These are phyloP conservation scores for Gandaritis pyraliata DNA, from an alignment of 2,888 invertebrate species.

Conservation along the genomic window DNA sequence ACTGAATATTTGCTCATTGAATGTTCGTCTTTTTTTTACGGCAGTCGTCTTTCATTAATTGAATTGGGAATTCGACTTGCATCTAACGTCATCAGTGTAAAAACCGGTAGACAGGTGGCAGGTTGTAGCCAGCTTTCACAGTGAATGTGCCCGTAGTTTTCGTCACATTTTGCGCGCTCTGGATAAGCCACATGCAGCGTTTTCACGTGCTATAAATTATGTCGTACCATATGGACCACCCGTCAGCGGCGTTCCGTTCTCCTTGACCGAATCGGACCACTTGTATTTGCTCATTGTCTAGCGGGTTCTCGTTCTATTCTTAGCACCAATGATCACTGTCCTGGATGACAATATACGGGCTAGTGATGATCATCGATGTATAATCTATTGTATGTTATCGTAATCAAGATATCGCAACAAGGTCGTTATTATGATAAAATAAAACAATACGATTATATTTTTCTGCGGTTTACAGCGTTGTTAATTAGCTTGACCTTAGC, in stretches of 20 bases:
- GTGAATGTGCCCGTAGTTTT: constrained; percentile 7
- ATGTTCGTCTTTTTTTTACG: background rate
- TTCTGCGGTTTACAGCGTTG: constrained; percentile 38
- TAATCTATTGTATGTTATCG: constrained; percentile 32
- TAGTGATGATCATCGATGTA: constrained; percentile 26
- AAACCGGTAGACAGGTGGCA: background rate
- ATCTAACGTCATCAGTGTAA: no score
- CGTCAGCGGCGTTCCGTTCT: constrained; percentile 31
- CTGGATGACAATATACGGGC: constrained; percentile 34
- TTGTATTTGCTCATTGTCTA: constrained; percentile 32
- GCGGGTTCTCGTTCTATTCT: constrained; percentile 35
- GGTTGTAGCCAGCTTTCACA: constrained; percentile 12
- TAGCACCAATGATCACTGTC: constrained; percentile 29
- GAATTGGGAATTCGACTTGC: no score
- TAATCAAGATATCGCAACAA: constrained; percentile 48
- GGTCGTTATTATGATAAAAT: constrained; percentile 39
- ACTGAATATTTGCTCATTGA: no score
- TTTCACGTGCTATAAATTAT: constrained; percentile 36
- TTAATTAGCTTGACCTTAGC: constrained; percentile 53
- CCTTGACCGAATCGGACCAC: constrained; percentile 40
- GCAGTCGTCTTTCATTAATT: background rate
- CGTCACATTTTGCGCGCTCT: constrained; percentile 15
- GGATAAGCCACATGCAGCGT: constrained; percentile 33
- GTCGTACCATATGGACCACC: constrained; percentile 32
- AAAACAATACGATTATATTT: constrained; percentile 30